Conservation (phyloP, 2,888 invertebrate species). For the Camptogramma bilineatum region DNA sequence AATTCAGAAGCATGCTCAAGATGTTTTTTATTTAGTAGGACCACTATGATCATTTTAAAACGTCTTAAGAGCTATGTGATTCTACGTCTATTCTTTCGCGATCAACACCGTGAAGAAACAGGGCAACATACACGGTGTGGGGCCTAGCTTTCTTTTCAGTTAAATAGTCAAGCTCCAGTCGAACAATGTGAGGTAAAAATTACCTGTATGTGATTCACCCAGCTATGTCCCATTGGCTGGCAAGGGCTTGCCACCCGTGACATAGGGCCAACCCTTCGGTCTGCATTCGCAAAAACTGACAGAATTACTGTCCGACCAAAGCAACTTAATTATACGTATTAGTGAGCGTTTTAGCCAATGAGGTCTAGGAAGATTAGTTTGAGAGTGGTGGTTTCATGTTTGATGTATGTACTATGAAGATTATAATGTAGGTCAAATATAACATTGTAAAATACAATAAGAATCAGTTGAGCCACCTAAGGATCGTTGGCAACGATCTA, state of each 20-base stretch:
- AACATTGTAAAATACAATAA: too few relatives aligned
- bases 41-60: too few relatives aligned
- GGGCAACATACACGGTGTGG: too few relatives aligned
- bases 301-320: conserved; percentile 53
- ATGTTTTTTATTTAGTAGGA: too few relatives aligned
- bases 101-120: too few relatives aligned
- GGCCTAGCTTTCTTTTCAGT: too few relatives aligned
- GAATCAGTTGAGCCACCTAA: too few relatives aligned
- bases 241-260: conserved; percentile 44
- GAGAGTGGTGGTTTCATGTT: not conserved
- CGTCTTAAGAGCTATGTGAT: too few relatives aligned
- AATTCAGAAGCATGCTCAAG: too few relatives aligned
- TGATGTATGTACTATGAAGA: not conserved
- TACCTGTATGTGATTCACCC: not conserved
- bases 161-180: too few relatives aligned
- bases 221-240: conserved; percentile 7
- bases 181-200: not conserved
- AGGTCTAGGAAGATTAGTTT: conserved; percentile 39
- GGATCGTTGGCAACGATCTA: too few relatives aligned
- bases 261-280: conserved; percentile 54
- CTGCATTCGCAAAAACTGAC: conserved; percentile 59
- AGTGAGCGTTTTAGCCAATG: conserved; percentile 50
- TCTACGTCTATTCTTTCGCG: too few relatives aligned
- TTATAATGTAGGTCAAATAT: not conserved
- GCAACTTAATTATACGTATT: conserved; percentile 64